Evolutionary conservation across 2,888 invertebrate species (phyloP).

Genomic region (Xestia sexstrigata): DNA sequence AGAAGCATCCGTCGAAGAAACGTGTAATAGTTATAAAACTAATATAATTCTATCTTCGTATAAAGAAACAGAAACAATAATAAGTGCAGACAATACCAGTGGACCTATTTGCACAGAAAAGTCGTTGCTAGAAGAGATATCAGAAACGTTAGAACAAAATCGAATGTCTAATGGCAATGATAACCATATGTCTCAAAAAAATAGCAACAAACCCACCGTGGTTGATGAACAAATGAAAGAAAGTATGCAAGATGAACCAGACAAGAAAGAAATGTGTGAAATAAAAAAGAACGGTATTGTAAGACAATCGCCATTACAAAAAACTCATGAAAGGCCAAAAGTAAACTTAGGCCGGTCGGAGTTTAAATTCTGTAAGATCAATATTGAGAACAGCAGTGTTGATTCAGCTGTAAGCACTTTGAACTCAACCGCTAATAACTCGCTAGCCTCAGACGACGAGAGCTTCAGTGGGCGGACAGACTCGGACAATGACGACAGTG

Average conservation of each 20-base stretch:
- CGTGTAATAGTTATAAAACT: slow-evolving; percentile 87
- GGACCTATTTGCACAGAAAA: slow-evolving; percentile 91
- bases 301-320: slow-evolving; percentile 92
- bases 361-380: slow-evolving; percentile 90
- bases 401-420: slow-evolving; percentile 91
- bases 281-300: slow-evolving; percentile 87
- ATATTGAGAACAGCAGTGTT: slow-evolving; percentile 87
- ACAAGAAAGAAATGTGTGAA: slow-evolving; percentile 85
- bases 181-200: slow-evolving; percentile 79
- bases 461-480: slow-evolving; percentile 90
- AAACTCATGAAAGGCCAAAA: slow-evolving; percentile 92
- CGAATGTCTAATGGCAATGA: slow-evolving; percentile 87
- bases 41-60: slow-evolving; percentile 91
- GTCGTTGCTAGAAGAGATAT: slow-evolving; percentile 93
- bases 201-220: slow-evolving; percentile 84
- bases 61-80: slow-evolving; percentile 88
- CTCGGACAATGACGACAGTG: slow-evolving; percentile 91
- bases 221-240: slow-evolving; percentile 87
- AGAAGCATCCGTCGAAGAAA: slow-evolving; percentile 83
- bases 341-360: slow-evolving; percentile 90
- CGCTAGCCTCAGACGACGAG: slow-evolving; percentile 88
- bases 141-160: slow-evolving; percentile 93
- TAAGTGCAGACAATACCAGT: slow-evolving; percentile 82
- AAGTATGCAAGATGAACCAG: slow-evolving; percentile 87
- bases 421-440: slow-evolving; percentile 90